These are phyloP conservation scores for Cataglyphis albicans DNA, from an alignment of 2,888 invertebrate species.

Conservation along the genomic window DNA sequence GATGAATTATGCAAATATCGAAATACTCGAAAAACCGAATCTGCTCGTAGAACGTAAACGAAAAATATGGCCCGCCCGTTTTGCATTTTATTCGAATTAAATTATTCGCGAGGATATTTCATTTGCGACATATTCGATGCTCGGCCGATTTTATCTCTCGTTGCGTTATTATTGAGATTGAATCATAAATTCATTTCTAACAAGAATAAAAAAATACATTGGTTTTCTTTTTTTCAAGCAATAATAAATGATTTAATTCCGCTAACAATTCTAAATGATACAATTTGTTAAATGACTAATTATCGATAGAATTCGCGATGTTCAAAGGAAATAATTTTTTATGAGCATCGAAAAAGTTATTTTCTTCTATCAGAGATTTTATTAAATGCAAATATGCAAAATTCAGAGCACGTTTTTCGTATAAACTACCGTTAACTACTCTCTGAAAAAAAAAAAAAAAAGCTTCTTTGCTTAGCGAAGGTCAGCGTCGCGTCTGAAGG, in stretches of 20 bases:
- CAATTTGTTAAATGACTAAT: not conserved
- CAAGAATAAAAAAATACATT: not conserved
- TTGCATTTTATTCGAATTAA: constrained; percentile 5
- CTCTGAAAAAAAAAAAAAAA: not conserved
- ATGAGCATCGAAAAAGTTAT: not conserved
- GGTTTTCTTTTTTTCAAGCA: not conserved
- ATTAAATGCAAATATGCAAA: constrained; percentile 1
- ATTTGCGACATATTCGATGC: constrained; percentile 6
- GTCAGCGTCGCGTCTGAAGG: constrained; percentile 39
- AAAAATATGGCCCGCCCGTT: constrained; percentile 10
- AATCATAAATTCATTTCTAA: constrained; percentile 16
- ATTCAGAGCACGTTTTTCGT: not conserved
- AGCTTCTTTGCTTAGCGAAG: constrained; percentile 22
- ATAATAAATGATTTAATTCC: not conserved
- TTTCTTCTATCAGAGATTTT: not conserved
- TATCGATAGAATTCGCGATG: too few species aligned
- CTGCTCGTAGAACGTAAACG: not conserved
- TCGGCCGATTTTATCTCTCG: constrained; percentile 36
- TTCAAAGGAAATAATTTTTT: not conserved
- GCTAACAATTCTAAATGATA: not conserved
- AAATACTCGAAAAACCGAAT: not conserved
- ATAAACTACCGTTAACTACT: not conserved
- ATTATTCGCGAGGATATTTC: constrained; percentile 35
- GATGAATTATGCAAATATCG: constrained; percentile 49
- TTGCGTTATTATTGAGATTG: constrained; percentile 1